Conservation (phyloP, 2,888 invertebrate species). For the Dendrolimus pini region DNA sequence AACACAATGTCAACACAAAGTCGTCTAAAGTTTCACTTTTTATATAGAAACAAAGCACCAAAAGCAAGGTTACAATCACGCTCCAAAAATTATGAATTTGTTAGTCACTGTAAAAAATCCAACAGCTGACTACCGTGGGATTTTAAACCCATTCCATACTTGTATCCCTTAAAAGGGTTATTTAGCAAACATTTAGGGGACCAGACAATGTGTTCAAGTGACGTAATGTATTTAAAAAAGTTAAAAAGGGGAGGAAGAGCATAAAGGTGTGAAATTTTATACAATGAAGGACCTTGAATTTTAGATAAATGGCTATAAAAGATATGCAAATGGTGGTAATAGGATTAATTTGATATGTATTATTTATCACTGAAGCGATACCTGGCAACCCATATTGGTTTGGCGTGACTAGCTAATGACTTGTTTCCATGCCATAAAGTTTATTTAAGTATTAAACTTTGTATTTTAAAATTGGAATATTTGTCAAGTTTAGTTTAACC, state of each 20-base stretch:
- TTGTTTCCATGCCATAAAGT: too few relatives aligned
- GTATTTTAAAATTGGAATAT: too few relatives aligned
- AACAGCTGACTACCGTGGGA: slow-evolving; percentile 34
- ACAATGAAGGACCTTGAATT: slow-evolving; percentile 18
- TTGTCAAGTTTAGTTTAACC: too few relatives aligned
- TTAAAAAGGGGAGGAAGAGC: slow-evolving; percentile 15
- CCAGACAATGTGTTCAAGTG: slow-evolving; percentile 19
- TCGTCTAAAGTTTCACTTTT: too few relatives aligned
- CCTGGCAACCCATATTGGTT: neutral
- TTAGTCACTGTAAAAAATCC: slow-evolving; percentile 10
- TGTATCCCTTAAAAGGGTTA: slow-evolving; percentile 28
- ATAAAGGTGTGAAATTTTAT: slow-evolving; percentile 33
- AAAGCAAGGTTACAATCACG: neutral
- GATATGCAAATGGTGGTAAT: slow-evolving; percentile 8
- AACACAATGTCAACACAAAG: too few relatives aligned
- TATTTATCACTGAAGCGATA: neutral
- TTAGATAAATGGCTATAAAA: slow-evolving; percentile 4
- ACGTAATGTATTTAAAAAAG: neutral
- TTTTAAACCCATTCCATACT: slow-evolving; percentile 21
- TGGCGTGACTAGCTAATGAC: neutral
- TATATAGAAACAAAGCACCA: too few relatives aligned
- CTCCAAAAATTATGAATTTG: slow-evolving; percentile 3
- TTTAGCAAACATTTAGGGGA: slow-evolving; percentile 36
- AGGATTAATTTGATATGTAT: slow-evolving; percentile 4
- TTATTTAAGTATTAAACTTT: too few relatives aligned